Evolutionary conservation across 2,113 vertebrate genomes (phyloP).

Genomic region (Genyomyrus donnyi): DNA sequence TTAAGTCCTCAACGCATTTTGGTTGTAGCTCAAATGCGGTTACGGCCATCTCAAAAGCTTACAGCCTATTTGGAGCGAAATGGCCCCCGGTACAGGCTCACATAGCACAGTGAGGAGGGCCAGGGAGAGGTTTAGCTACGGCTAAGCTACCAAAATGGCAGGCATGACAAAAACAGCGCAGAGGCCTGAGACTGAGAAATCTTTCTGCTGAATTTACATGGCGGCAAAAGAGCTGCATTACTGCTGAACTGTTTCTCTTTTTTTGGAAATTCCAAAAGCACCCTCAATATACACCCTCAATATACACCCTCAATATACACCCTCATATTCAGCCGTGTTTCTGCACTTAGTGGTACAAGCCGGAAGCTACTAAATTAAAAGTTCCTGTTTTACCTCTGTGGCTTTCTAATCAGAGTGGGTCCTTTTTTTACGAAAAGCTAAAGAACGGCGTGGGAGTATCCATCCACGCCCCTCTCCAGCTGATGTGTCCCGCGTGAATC

Average conservation of each 20-base stretch:
- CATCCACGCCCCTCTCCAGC: neutral
- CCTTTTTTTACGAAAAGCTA: neutral
- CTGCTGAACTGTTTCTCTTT: neutral
- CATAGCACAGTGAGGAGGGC: too few relatives aligned
- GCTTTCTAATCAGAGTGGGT: neutral
- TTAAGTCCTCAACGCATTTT: neutral
- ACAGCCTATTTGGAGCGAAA: neutral
- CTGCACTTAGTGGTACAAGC: neutral
- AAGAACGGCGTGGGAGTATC: neutral
- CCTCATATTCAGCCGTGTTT: neutral
- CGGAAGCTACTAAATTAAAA: neutral
- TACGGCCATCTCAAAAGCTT: neutral
- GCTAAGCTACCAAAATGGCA: neutral
- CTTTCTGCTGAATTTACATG: neutral
- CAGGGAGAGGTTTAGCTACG: neutral
- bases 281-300: neutral
- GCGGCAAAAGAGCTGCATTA: neutral
- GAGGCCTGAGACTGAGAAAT: neutral
- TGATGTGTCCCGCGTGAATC: neutral
- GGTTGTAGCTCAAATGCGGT: neutral
- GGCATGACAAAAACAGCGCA: neutral
- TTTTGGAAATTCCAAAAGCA: neutral
- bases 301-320: neutral
- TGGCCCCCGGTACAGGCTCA: neutral
- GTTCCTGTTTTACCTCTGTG: neutral